Base-by-base conservation (phyloP, 2,113 vertebrate species). In the Xenopus laevis region DNA sequence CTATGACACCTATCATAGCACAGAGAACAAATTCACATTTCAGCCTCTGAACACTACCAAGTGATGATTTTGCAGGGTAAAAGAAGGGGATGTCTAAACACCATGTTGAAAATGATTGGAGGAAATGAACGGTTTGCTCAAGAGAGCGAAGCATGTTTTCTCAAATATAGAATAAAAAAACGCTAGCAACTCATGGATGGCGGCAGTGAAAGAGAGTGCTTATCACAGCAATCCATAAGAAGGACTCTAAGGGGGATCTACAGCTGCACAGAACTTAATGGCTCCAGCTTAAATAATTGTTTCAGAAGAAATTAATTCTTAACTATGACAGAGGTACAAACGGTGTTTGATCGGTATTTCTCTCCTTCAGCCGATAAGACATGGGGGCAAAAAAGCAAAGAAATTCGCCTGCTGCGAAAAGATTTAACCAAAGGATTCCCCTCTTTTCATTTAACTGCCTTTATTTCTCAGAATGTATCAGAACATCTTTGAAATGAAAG, bases 1-100 rank as follows among this genome's bases (percentile, higher is more conserved):
- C 69, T 77, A 67, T 77, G 67, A 64, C 74, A 77, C 74, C 62
- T 45, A 68, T 75, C 47, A 64, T 67, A 70, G 47, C 46, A 50
- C 69, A 59, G 74, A 55, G 50, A 21, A 70, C 62, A 52, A 64
- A 70, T 70, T 70, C 66, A 68, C 60, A 70, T 70, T 77, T 70
- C 60, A 64, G 52, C 74, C 55, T 70, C 67, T 70, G 67, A 77
- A 58, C 55, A 47, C 74, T 77, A 63, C 63, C 57, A 77, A 70
- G 67, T 70, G 74, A 77, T 70, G 67, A 63, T 69, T 70, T 65
- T 65, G 66, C 67, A 77, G 67, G 66, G 47, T n/a, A 69, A 77
- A 64, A 64, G 58, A 33, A 77, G 74, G 74, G 64, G 67, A 76
- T 63, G 66, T 70, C 66, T 45, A 64, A 77, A 64, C 47, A 63